Evolutionary conservation across 1,140 invertebrate genomes (phyloP).

Genomic region (Zelostemma sp.): DNA sequence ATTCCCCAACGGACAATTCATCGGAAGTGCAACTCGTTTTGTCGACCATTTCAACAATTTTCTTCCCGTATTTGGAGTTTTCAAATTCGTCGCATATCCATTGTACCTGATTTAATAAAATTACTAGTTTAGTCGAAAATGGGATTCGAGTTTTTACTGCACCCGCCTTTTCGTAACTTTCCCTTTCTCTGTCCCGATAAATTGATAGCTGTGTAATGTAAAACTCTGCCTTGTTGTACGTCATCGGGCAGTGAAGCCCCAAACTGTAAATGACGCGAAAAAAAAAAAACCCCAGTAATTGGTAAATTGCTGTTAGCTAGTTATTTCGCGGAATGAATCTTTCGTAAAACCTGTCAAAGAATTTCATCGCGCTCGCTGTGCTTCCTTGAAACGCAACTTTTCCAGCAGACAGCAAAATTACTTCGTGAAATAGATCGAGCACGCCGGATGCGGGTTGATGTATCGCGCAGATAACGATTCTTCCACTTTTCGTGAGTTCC

Average conservation of each 20-base stretch:
- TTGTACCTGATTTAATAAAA: conserved; percentile 38
- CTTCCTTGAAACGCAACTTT: conserved; percentile 86
- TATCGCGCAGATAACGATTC: conserved; percentile 86
- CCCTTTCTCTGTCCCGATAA: conserved; percentile 70
- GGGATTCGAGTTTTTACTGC: too few relatives aligned
- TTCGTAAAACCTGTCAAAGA: conserved; percentile 80
- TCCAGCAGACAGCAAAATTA: conserved; percentile 83
- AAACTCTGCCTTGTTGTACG: conserved; percentile 82
- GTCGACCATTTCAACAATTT: conserved; percentile 52
- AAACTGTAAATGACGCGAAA: conserved; percentile 72
- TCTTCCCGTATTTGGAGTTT: conserved; percentile 63
- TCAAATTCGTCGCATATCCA: conserved; percentile 71
- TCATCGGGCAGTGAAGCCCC: conserved; percentile 74
- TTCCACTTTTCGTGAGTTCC: conserved; percentile 75
- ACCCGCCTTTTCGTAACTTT: conserved; percentile 61
- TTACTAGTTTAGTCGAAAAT: conserved; percentile 2
- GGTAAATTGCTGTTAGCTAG: too few relatives aligned
- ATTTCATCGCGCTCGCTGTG: conserved; percentile 72
- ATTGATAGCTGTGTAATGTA: conserved; percentile 77
- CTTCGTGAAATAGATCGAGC: conserved; percentile 84
- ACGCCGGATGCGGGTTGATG: conserved; percentile 91
- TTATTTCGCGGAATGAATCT: too few relatives aligned
- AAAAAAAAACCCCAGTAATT: too few relatives aligned
- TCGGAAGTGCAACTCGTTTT: conserved; percentile 31
- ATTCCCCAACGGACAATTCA: conserved; percentile 34